A percentile compares a stretch with the other conserved stretches of the same genome.
Conservation (phyloP, 1,140 invertebrate species). For the Riptortus pedestris region DNA sequence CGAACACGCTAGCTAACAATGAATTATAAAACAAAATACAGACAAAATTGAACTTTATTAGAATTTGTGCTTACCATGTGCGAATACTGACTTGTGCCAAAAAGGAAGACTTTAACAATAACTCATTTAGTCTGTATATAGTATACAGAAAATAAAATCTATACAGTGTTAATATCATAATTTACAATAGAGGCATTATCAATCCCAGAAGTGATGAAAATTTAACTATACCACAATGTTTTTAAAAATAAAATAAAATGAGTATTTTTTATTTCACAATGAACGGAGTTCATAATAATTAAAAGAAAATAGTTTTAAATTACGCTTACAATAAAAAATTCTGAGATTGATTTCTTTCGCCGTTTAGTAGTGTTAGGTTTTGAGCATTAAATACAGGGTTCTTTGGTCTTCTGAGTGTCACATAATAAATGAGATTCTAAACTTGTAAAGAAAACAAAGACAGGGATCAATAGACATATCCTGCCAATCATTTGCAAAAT, state of each 20-base stretch:
- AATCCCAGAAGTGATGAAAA: conserved; percentile 15
- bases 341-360: conserved; percentile 13
- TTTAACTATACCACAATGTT: conserved; percentile 1
- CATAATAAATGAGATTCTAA: conserved; percentile 22
- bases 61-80: conserved; percentile 22
- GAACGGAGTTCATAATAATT: too few species aligned
- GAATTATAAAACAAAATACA: conserved; percentile 20
- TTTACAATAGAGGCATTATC: conserved; percentile 8
- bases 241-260: conserved; percentile 6
- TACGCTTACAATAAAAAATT: not conserved
- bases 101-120: conserved; percentile 21
- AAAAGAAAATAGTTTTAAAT: too few species aligned
- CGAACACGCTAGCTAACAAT: conserved; percentile 14
- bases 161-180: conserved; percentile 18
- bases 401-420: conserved; percentile 22
- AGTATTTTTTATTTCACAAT: not conserved
- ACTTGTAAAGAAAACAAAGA: not conserved
- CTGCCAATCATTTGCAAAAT: not conserved
- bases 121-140: conserved; percentile 1
- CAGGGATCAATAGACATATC: too few species aligned
- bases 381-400: conserved; percentile 24
- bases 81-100: conserved; percentile 20
- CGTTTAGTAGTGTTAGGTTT: conserved; percentile 1
- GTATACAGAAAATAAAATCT: conserved; percentile 18
- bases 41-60: conserved; percentile 14